Evolutionary conservation across 2,888 invertebrate species (phyloP), one percentile per base, ranked within the genome.

Genomic region (Volucella zonaria): DNA sequence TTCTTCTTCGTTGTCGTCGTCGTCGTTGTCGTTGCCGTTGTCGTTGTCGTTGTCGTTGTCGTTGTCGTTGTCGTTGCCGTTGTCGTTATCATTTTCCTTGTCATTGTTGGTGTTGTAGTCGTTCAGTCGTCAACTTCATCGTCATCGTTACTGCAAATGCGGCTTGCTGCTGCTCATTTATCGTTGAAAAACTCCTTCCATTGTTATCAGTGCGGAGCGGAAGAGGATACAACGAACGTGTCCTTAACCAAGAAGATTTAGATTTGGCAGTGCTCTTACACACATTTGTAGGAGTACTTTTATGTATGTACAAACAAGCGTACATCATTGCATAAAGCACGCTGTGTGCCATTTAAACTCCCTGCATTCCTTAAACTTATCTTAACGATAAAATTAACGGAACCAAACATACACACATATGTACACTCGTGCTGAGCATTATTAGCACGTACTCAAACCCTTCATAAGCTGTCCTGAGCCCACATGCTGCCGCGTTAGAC

Each of bases 91-190:
- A 51, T 73, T 78, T 15, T 77, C 15, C 49, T 66, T 64, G 54
- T 42, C 67, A 38, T 64, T 62, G 40, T 45, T 47, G 58, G 75
- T 14, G 40, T 66, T 31, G 31, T 43, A 18, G 47, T 54, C 74
- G 47, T 61, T 49, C 61, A 68, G 38, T 73, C 52, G 43, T 62
- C 64, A 68, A 61, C 58, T 51, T 59, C 67, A 64, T 61, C 61
- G 74, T 40, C 14, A 49, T 54, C 66, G 74, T 59, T 64, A 68
- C 59, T 67, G 61, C 71, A 71, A 77, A 47, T 82, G 82, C 18
- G 64, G 82, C 82, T 64, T 76, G 76, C 71, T 82, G 82, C 71
- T 77, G 59, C 38, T 82, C 61, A 66, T 77, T 76, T 71, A 51
- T 15, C 45, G 70, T 45, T 76, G 70, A 59, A 71, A 43, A 59